A percentile compares a stretch with the other conserved stretches of the same genome.
These are phyloP conservation scores for Pegoplata infirma DNA, from an alignment of 2,888 invertebrate genomes.

Conservation along the genomic window DNA sequence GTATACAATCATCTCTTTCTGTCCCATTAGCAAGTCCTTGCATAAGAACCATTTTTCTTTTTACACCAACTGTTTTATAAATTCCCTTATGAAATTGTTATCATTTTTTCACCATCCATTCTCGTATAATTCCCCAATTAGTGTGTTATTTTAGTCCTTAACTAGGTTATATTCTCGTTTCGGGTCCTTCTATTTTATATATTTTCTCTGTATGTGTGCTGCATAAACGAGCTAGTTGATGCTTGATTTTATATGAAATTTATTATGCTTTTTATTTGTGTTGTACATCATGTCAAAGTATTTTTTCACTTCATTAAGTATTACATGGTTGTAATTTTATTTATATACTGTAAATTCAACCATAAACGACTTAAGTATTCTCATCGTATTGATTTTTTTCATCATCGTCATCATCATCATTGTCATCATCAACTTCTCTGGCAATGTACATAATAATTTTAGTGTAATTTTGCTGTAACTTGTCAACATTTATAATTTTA, in stretches of 20 bases:
- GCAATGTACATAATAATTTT: neutral
- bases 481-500: slow-evolving; percentile 18
- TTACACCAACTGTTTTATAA: neutral
- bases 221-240: too few species aligned
- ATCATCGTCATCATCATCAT: neutral
- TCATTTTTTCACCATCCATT: slow-evolving; percentile 3
- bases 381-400: slow-evolving; percentile 38
- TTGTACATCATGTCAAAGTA: slow-evolving; percentile 28
- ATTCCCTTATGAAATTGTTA: slow-evolving; percentile 41
- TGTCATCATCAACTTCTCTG: neutral
- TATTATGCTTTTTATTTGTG: slow-evolving; percentile 11
- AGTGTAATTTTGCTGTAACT: slow-evolving; percentile 18
- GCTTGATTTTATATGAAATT: too few species aligned
- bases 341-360: slow-evolving; percentile 50
- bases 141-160: slow-evolving; percentile 62
- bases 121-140: slow-evolving; percentile 58
- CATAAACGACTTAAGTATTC: slow-evolving; percentile 62
- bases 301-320: slow-evolving; percentile 33
- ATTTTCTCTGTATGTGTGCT: neutral
- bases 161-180: slow-evolving; percentile 58
- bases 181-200: slow-evolving; percentile 14
- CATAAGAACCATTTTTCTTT: slow-evolving; percentile 16
- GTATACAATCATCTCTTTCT: slow-evolving; percentile 42
- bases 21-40: neutral
- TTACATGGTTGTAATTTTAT: slow-evolving; percentile 31